Evolutionary conservation across 2,888 invertebrate species (phyloP).

Genomic region (Caenorhabditis zanzibari): DNA sequence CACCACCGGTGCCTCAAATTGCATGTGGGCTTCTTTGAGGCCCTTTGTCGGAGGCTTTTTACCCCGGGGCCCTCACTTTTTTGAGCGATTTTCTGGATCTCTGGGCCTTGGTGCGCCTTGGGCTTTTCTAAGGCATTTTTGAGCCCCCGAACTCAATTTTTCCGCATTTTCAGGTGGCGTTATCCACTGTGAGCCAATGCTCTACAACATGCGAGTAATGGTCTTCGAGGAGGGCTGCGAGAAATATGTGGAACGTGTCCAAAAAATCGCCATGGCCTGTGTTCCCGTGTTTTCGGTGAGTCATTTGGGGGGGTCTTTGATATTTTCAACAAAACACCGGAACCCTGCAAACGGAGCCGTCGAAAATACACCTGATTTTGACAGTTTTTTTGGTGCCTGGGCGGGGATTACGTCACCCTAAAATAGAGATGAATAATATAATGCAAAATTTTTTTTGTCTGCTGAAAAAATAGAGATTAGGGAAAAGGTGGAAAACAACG

Average conservation of each 20-base stretch:
- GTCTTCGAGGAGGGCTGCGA: slow-evolving; percentile 54
- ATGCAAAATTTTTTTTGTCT: neutral
- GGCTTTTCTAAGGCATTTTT: too few species aligned
- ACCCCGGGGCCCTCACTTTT: too few species aligned
- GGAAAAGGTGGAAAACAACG: too few species aligned
- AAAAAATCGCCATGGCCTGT: slow-evolving; percentile 63
- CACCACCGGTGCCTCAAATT: too few species aligned
- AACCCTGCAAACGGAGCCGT: neutral
- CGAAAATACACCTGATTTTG: neutral
- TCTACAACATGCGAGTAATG: slow-evolving; percentile 65
- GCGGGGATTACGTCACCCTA: neutral
- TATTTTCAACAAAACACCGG: neutral
- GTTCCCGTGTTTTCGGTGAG: slow-evolving; percentile 65
- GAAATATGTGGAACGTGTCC: slow-evolving; percentile 55
- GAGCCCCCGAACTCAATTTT: too few species aligned
- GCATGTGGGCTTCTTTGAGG: too few species aligned
- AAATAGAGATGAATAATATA: neutral
- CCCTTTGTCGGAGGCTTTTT: too few species aligned
- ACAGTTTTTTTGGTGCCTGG: neutral
- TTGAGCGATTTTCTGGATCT: neutral
- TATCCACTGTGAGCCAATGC: slow-evolving; percentile 63
- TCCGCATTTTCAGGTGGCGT: slow-evolving; percentile 46
- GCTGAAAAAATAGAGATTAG: neutral
- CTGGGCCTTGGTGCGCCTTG: too few species aligned
- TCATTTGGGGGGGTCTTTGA: slow-evolving; percentile 5